Evolutionary conservation across 1,140 invertebrate species (phyloP).

Genomic region (Hermetia illucens): DNA sequence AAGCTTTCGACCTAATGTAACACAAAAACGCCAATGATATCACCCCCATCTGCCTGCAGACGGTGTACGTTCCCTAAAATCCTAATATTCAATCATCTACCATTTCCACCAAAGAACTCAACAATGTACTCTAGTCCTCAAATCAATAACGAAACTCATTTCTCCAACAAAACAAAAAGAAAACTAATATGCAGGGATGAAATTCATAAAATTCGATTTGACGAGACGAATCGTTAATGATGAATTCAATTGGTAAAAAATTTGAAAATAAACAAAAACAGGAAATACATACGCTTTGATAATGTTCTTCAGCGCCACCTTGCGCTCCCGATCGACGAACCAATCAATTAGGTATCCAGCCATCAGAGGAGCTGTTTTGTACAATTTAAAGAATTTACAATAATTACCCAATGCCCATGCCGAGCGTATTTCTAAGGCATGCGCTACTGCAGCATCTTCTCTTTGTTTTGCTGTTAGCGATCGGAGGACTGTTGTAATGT

Average conservation of each 20-base stretch:
- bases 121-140: constrained; percentile 25
- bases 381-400: constrained; percentile 82
- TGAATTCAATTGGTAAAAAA: too few species aligned
- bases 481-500: constrained; percentile 81
- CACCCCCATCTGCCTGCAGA: too few species aligned
- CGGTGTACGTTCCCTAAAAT: too few species aligned
- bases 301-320: constrained; percentile 73
- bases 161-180: constrained; percentile 6
- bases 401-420: constrained; percentile 88
- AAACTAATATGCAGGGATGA: too few species aligned
- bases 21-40: too few species aligned
- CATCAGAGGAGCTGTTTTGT: constrained; percentile 80
- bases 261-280: background rate
- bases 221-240: too few species aligned
- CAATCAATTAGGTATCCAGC: constrained; percentile 93
- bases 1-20: too few species aligned
- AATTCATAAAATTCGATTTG: too few species aligned
- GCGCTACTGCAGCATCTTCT: constrained; percentile 67
- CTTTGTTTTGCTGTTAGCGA: constrained; percentile 63
- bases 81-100: too few species aligned
- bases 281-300: constrained; percentile 90
- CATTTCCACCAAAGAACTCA: too few species aligned
- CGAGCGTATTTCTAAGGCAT: constrained; percentile 73
- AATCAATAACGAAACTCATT: constrained; percentile 14
- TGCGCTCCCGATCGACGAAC: constrained; percentile 88